Conservation (phyloP, 1,140 invertebrate species). For the Bombus pascuorum region DNA sequence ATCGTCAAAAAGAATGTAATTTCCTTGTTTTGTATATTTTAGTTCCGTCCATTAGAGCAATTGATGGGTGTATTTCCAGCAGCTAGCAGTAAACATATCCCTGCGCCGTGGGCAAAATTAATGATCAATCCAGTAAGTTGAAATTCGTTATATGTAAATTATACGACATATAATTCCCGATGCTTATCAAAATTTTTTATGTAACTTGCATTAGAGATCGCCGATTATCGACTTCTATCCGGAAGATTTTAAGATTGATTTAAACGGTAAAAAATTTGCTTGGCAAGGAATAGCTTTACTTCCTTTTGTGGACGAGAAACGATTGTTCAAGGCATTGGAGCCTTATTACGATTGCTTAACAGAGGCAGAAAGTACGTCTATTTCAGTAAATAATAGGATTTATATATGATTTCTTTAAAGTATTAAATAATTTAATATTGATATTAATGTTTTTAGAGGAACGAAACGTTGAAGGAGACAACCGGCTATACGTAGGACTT, state of each 20-base stretch:
- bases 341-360: conserved; percentile 91
- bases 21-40: conserved; percentile 71
- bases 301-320: conserved; percentile 98
- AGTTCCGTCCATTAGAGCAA: conserved; percentile 98
- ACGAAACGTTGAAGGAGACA: conserved; percentile 89
- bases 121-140: conserved; percentile 94
- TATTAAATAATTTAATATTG: background rate
- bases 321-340: conserved; percentile 93
- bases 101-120: conserved; percentile 95
- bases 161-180: background rate
- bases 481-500: conserved; percentile 90
- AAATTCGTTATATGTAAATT: background rate
- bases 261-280: conserved; percentile 99
- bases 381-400: background rate
- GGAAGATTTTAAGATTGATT: conserved; percentile 98
- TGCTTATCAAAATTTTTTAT: background rate
- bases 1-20: conserved; percentile 13
- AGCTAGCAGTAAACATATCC: conserved; percentile 96
- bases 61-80: conserved; percentile 99
- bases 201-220: conserved; percentile 87
- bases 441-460: conserved; percentile 73
- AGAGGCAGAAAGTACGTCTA: conserved; percentile 88
- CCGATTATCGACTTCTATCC: conserved; percentile 99
- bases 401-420: background rate
- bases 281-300: conserved; percentile 99